Conservation (phyloP, 2,797 vertebrate species). For the Poecilia velifera region DNA sequence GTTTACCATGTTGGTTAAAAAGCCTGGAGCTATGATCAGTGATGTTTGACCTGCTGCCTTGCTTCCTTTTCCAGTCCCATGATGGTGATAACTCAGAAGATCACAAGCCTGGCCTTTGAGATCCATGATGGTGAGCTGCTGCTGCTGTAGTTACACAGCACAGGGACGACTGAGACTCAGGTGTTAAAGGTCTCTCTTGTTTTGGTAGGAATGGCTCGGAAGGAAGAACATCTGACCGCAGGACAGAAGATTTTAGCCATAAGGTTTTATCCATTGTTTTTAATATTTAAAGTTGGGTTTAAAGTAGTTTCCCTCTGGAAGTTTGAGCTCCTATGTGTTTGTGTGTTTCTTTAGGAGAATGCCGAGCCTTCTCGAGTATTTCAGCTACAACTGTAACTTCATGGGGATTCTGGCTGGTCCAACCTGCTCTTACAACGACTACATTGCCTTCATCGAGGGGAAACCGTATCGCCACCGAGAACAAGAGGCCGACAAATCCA, state of each 20-base stretch:
- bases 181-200: background rate
- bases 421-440: conserved; percentile 98
- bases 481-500: conserved; percentile 84
- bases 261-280: conserved; percentile 74
- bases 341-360: conserved; percentile 81
- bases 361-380: conserved; percentile 95
- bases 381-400: conserved; percentile 99
- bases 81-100: conserved; percentile 99
- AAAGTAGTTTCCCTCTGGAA: background rate
- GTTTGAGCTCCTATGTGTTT: background rate
- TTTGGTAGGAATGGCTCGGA: conserved; percentile 88
- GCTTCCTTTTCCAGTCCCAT: conserved; percentile 84
- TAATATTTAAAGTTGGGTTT: background rate
- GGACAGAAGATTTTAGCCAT: conserved; percentile 90
- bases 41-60: background rate
- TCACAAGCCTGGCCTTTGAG: conserved; percentile 95
- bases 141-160: background rate
- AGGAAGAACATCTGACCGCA: conserved; percentile 89
- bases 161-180: background rate
- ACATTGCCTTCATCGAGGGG: conserved; percentile 96
- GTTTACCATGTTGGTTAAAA: background rate
- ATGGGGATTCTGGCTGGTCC: conserved; percentile 98
- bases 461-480: conserved; percentile 74
- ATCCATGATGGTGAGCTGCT: conserved; percentile 92
- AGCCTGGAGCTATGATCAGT: background rate